Percentiles rank a stretch among this genome's conserved stretches.
Conservation (phyloP, 1,140 invertebrate genomes). For the Bombyx mandarina region DNA sequence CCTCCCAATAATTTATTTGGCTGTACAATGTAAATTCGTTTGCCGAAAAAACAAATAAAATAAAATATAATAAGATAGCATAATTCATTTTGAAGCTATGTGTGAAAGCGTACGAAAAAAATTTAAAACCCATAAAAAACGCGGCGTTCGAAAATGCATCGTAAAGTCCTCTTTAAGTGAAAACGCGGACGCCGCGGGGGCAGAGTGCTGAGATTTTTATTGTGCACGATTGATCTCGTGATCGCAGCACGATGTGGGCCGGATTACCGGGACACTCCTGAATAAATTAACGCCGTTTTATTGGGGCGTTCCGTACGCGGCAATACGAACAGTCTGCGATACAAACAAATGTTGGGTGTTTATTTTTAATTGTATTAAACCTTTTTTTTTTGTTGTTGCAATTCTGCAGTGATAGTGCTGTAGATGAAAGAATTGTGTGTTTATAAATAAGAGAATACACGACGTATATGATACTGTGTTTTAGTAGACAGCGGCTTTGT, state of each 20-base stretch:
- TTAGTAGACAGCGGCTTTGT: too few species aligned
- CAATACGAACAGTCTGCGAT: background rate
- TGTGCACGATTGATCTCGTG: constrained; percentile 46
- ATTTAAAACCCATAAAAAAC: too few species aligned
- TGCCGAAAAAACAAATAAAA: background rate
- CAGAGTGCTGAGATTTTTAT: constrained; percentile 50
- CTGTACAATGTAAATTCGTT: background rate
- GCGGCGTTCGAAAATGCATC: background rate
- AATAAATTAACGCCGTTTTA: constrained; percentile 58
- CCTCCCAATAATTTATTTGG: background rate
- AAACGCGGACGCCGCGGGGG: constrained; percentile 13
- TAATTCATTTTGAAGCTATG: background rate
- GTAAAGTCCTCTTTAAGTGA: constrained; percentile 13
- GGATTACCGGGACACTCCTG: constrained; percentile 42
- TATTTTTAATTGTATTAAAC: background rate
- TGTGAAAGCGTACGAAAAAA: too few species aligned
- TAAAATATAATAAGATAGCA: background rate
- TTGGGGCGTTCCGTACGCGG: constrained; percentile 16
- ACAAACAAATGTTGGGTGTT: background rate
- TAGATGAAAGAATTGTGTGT: too few species aligned
- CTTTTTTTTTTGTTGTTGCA: too few species aligned
- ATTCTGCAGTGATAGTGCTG: too few species aligned
- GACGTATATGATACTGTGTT: too few species aligned
- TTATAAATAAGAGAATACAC: too few species aligned
- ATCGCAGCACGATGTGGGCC: constrained; percentile 31